phyloP scores from a whole-genome alignment of 2,797 vertebrate species.

The Rhabdophis nuchalis region DNA sequence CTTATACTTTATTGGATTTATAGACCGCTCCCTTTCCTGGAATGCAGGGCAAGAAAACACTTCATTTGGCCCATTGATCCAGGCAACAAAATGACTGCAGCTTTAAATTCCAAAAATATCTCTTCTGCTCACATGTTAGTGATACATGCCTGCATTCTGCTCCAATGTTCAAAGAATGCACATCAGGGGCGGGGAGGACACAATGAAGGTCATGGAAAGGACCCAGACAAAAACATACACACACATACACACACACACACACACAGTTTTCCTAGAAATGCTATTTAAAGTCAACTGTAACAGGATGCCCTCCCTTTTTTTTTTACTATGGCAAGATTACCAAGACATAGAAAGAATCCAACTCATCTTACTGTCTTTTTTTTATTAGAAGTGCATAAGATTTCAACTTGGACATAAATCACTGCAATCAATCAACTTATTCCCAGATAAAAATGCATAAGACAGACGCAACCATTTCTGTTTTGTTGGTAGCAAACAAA shows the following conservation, averaged over 20 bases:
- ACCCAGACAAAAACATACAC: not conserved
- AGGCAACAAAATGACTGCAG: not conserved
- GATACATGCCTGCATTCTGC: not conserved
- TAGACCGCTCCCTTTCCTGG: too few relatives aligned
- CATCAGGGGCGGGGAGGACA: not conserved
- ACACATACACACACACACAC: not conserved
- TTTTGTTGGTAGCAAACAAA: not conserved
- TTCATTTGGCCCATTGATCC: not conserved
- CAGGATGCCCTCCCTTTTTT: not conserved
- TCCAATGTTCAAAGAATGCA: not conserved
- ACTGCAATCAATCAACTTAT: not conserved
- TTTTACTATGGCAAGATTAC: not conserved
- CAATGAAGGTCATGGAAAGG: not conserved
- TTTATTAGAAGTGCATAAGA: not conserved
- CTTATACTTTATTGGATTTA: too few relatives aligned
- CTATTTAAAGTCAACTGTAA: not conserved
- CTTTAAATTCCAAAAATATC: not conserved
- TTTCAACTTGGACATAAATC: not conserved
- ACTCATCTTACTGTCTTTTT: not conserved
- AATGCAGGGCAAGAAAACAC: not conserved
- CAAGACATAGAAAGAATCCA: not conserved
- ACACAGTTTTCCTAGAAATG: not conserved
- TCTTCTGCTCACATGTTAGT: not conserved
- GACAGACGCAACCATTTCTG: not conserved
- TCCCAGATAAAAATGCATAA: not conserved